Percentiles rank a stretch among this genome's conserved stretches.
phyloP scores from a whole-genome alignment of 2,888 invertebrate species.

The Maniola hyperantus region DNA sequence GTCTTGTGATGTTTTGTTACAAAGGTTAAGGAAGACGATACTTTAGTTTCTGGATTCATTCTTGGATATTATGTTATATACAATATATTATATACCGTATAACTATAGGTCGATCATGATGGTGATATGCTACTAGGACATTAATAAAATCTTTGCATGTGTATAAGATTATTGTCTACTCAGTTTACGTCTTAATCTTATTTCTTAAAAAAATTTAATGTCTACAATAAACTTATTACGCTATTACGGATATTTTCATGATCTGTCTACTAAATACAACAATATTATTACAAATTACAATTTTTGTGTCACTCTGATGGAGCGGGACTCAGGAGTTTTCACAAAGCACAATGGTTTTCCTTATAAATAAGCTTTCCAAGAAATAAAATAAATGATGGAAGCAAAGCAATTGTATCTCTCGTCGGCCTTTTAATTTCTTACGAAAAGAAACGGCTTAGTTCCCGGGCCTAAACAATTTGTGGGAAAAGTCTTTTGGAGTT shows the following conservation, averaged over 20 bases:
- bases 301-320: constrained; percentile 44
- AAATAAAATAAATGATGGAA: constrained; percentile 72
- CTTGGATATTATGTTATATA: too few relatives aligned
- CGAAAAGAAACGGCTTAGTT: constrained; percentile 69
- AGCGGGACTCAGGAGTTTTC: constrained; percentile 47
- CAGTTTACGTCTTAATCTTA: too few relatives aligned
- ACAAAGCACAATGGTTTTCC: constrained; percentile 59
- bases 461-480: constrained; percentile 46
- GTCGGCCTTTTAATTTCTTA: constrained; percentile 77
- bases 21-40: background rate
- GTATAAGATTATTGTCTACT: too few relatives aligned
- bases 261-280: background rate
- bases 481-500: constrained; percentile 42
- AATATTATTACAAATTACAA: background rate
- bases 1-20: background rate
- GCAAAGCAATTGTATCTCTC: constrained; percentile 73
- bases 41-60: too few relatives aligned
- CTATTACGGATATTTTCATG: background rate
- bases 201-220: too few relatives aligned
- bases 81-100: too few relatives aligned
- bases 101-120: too few relatives aligned
- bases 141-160: too few relatives aligned
- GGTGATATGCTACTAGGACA: too few relatives aligned
- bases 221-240: background rate
- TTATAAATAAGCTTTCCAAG: constrained; percentile 70